Percentiles rank a stretch among this genome's conserved stretches.
Conservation (phyloP, 2,797 vertebrate species). For the Xiphorhynchus erythropygius region DNA sequence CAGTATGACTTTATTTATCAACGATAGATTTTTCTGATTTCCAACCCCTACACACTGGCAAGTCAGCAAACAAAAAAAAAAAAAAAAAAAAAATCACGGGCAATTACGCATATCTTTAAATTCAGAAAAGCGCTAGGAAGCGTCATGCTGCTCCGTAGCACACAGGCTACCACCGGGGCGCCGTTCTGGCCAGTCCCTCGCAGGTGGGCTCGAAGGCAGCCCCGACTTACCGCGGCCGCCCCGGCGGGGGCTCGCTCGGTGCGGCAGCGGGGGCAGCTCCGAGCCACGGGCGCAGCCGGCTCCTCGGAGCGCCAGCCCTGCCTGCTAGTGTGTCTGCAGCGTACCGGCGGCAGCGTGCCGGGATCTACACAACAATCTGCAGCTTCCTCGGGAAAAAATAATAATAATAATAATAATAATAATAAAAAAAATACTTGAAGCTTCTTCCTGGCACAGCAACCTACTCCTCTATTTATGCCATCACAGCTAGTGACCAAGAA, state of each 20-base stretch:
- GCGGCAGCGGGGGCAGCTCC: background rate
- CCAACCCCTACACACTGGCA: background rate
- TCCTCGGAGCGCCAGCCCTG: background rate
- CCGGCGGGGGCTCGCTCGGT: background rate
- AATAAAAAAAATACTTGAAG: background rate
- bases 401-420: too few relatives aligned
- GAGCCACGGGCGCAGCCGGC: background rate
- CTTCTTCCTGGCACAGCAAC: background rate
- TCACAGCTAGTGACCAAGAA: background rate
- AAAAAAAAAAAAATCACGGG: background rate
- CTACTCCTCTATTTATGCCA: background rate
- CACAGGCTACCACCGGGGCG: fast-evolving
- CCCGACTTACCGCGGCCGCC: background rate
- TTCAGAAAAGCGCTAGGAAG: background rate
- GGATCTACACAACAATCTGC: background rate
- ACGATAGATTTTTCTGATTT: background rate
- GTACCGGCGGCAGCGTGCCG: background rate
- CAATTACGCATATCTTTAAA: background rate
- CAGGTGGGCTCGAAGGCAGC: background rate
- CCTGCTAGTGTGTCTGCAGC: background rate
- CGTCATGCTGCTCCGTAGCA: background rate
- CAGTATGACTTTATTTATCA: background rate
- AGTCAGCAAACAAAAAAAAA: background rate
- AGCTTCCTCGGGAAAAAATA: background rate
- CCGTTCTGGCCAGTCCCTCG: background rate